A percentile compares a stretch with the other conserved stretches of the same genome.
phyloP scores from a whole-genome alignment of 2,797 vertebrate genomes.

The Pristis pectinata region DNA sequence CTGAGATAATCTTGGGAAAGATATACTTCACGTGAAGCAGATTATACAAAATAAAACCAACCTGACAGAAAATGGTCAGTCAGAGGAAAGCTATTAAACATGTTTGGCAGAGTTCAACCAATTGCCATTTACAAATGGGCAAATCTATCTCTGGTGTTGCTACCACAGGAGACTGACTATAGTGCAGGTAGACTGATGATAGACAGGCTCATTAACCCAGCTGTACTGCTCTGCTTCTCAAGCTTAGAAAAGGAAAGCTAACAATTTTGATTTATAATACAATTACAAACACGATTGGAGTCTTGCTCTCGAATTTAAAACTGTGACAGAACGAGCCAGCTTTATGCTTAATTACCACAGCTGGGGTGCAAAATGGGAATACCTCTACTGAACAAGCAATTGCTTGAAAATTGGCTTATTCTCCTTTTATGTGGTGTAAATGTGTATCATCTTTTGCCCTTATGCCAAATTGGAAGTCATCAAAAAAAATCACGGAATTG shows the following conservation, averaged over 20 bases:
- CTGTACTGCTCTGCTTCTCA: background rate
- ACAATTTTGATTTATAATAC: slow-evolving; percentile 31
- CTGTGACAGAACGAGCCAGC: background rate
- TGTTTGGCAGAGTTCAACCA: slow-evolving; percentile 26
- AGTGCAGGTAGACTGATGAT: background rate
- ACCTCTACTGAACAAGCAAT: too few species aligned
- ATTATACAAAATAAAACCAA: slow-evolving; percentile 12
- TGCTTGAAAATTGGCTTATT: background rate
- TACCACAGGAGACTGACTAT: background rate
- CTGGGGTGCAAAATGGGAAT: background rate
- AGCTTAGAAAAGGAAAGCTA: slow-evolving; percentile 16
- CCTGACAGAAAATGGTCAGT: background rate
- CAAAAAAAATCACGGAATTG: too few species aligned
- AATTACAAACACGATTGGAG: background rate
- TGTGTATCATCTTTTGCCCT: background rate
- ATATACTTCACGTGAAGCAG: background rate
- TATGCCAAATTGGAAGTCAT: too few species aligned
- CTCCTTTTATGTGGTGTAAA: too few species aligned
- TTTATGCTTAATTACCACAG: slow-evolving; percentile 24
- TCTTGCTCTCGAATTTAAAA: background rate
- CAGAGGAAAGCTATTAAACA: slow-evolving; percentile 14
- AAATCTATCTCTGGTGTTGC: background rate
- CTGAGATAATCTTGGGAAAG: slow-evolving; percentile 22
- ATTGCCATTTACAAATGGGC: slow-evolving; percentile 23
- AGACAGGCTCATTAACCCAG: slow-evolving; percentile 24